Conservation (phyloP, 2,113 vertebrate genomes). For the Pseudois nayaur region DNA sequence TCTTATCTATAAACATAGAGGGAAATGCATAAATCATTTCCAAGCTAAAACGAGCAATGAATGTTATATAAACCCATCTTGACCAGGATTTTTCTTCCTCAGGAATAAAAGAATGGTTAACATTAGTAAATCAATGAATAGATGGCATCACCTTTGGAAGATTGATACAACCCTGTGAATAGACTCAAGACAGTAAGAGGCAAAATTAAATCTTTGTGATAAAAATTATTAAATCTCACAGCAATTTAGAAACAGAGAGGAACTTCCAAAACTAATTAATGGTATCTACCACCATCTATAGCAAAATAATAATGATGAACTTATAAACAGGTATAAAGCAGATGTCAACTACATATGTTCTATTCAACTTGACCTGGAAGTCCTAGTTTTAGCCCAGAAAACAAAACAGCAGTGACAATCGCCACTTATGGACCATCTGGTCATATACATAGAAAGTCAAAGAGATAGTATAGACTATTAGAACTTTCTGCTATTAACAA, state of each 20-base stretch:
- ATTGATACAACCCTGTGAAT: background rate
- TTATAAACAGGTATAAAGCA: background rate
- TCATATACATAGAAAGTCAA: background rate
- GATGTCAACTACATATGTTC: background rate
- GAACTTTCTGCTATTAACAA: background rate
- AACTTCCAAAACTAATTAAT: background rate
- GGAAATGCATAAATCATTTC: background rate
- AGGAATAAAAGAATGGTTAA: background rate
- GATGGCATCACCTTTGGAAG: background rate
- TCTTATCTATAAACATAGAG: background rate
- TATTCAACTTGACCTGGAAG: background rate
- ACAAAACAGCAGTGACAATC: background rate
- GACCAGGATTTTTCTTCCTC: background rate
- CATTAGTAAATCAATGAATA: background rate
- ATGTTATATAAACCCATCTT: background rate
- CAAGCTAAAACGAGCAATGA: background rate
- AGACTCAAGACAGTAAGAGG: background rate
- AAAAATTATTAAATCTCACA: background rate
- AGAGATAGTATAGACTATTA: background rate
- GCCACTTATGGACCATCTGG: background rate
- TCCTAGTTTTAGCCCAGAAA: background rate
- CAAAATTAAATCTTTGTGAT: background rate
- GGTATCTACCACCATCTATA: background rate
- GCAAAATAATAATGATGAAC: background rate
- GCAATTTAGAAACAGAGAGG: background rate